Percentiles rank a stretch among this genome's conserved stretches.
Conservation (phyloP, 2,113 vertebrate genomes). For the Myotis lucifugus region DNA sequence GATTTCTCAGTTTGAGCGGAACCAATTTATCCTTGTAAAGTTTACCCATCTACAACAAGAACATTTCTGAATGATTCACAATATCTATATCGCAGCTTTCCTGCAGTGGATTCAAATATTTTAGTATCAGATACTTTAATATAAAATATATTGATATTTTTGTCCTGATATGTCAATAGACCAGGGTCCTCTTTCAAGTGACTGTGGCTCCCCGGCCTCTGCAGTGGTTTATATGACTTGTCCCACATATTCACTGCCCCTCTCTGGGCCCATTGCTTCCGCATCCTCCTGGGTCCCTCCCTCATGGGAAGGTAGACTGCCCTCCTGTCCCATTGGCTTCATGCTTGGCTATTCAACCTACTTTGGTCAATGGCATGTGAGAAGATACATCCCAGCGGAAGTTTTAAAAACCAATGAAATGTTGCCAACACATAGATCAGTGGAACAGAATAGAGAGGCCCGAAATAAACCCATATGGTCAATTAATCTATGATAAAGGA, state of each 20-base stretch:
- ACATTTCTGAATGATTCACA: slow-evolving; percentile 37
- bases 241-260: not conserved
- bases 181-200: not conserved
- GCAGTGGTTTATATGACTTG: not conserved
- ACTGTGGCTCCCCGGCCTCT: not conserved
- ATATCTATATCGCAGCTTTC: not conserved
- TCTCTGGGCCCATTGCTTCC: not conserved
- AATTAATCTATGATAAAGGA: not conserved
- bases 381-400: not conserved
- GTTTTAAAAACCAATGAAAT: not conserved
- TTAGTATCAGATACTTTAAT: not conserved
- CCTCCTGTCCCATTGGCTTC: not conserved
- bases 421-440: not conserved
- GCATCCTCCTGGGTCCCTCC: fast-evolving
- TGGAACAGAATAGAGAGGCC: not conserved
- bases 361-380: not conserved
- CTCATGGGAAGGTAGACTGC: not conserved
- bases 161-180: not conserved
- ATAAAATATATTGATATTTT: slow-evolving; percentile 1
- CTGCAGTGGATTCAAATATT: not conserved
- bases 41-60: not conserved
- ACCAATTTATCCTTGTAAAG: slow-evolving; percentile 42
- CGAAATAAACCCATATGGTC: not conserved
- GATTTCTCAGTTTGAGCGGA: slow-evolving; percentile 55
- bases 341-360: not conserved